phyloP scores from a whole-genome alignment of 1,140 invertebrate species.

The Drosophila azteca region DNA sequence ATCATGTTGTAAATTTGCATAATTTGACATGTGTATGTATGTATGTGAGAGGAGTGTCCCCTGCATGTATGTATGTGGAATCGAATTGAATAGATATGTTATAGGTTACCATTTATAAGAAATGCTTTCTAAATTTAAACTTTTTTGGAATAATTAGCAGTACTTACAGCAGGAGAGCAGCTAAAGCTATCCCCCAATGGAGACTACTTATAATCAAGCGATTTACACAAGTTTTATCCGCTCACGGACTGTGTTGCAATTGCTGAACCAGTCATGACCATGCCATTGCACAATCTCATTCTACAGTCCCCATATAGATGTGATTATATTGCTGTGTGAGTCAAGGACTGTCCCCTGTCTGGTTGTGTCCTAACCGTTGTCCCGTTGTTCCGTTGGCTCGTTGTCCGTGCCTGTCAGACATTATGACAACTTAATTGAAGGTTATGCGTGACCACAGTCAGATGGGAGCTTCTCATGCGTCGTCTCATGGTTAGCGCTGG shows the following conservation, averaged over 20 bases:
- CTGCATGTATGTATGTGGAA: conserved; percentile 12
- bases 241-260: conserved; percentile 4
- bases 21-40: conserved; percentile 65
- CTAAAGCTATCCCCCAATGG: conserved; percentile 1
- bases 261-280: conserved; percentile 8
- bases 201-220: conserved; percentile 32
- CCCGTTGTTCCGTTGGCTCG: neutral
- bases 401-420: conserved; percentile 28
- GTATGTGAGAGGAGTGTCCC: conserved; percentile 1
- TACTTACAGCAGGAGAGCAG: neutral
- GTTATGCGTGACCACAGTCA: conserved; percentile 40
- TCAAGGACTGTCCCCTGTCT: neutral
- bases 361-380: too few relatives aligned
- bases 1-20: conserved; percentile 81
- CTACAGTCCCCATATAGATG: conserved; percentile 43
- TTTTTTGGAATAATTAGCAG: conserved; percentile 35
- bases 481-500: too few relatives aligned
- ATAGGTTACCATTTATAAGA: neutral
- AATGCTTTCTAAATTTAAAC: conserved; percentile 4
- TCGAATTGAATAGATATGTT: conserved; percentile 19
- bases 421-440: conserved; percentile 70
- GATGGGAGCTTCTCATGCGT: conserved; percentile 5
- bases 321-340: conserved; percentile 29
- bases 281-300: conserved; percentile 38
- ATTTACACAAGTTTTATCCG: conserved; percentile 20